Percentiles rank a stretch among this genome's conserved stretches.
phyloP scores from a whole-genome alignment of 2,797 vertebrate species.

The Lacerta viridis region DNA sequence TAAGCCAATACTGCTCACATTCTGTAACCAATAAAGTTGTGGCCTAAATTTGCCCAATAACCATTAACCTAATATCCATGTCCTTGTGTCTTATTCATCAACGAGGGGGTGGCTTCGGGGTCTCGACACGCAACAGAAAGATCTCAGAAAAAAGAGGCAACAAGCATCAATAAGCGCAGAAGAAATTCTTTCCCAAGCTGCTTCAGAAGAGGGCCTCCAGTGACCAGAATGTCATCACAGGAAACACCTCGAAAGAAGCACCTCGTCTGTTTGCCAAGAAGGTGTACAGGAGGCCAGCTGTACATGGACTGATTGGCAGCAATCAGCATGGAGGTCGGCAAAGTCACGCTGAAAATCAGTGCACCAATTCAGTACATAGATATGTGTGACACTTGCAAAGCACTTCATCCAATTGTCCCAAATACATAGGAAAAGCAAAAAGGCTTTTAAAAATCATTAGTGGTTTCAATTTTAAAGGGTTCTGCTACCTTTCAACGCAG shows the following conservation, averaged over 20 bases:
- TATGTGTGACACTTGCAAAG: not conserved
- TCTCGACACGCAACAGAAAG: conserved; percentile 44
- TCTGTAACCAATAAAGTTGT: too few species aligned
- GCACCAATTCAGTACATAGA: not conserved
- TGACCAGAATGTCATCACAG: not conserved
- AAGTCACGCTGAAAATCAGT: not conserved
- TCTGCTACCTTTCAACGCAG: conserved; percentile 69
- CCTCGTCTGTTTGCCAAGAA: not conserved
- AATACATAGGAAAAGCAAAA: conserved; percentile 57
- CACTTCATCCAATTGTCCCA: not conserved
- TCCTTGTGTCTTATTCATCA: too few species aligned
- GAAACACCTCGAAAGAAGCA: conserved; percentile 36
- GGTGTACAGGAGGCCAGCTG: too few species aligned
- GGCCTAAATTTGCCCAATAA: too few species aligned
- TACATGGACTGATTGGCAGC: not conserved
- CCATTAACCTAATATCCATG: too few species aligned
- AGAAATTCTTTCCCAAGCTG: not conserved
- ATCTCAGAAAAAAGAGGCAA: conserved; percentile 48
- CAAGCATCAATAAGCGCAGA: conserved; percentile 31
- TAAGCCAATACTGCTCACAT: too few species aligned
- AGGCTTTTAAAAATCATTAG: conserved; percentile 65
- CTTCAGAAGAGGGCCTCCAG: not conserved
- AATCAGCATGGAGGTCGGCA: too few species aligned
- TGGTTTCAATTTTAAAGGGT: conserved; percentile 69
- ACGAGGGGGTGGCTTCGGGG: too few species aligned